Base-by-base conservation (phyloP, 2,888 invertebrate genomes). In the Operophtera brumata region DNA sequence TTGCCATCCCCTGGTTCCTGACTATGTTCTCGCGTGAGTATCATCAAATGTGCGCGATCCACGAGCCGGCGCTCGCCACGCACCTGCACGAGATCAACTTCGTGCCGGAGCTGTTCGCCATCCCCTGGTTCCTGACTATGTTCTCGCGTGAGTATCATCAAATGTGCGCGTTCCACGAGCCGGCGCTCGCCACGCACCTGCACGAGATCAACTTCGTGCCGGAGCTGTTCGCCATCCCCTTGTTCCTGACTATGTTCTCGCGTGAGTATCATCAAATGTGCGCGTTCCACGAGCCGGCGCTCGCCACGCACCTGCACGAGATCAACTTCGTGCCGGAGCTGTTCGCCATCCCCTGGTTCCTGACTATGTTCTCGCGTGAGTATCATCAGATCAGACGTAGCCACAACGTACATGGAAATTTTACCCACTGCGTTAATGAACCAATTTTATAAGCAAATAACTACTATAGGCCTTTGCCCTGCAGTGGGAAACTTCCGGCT, bases 121-220 rank as follows among this genome's bases (percentile, higher is more conserved):
- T 99, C 80, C 99, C 99, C 0, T 99, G 99, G 99, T 99, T 99
- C 81, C 91, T 99, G 32, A 99, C 99, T 6, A 98, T 99, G 96
- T 99, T 98, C 89, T 98, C 98, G 54, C 98, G 98, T 98, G 88
- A 94, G 95, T 93, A 26, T 8, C n/a, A 20, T 13, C n/a, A 11
- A n/a, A 1, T 99, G 73, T 95, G 98, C 40, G 96, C 98, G 35
- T 99, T 97, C 83, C 97, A 99, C 77, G 99, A 99, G 81, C 97
- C 99, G 0, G 92, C 93, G 54, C 84, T 99, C 54, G 96, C 97
- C 1, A 96, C 96, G 76, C 99, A 99, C 84, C 90, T 99, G 43
- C 93, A 95, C 70, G 94, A 94, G 11, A 99, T 99, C 66, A 96
- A 95, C 74, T 99, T 99, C 80, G 97, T 96, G 66, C 99, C 99